phyloP scores from a whole-genome alignment of 2,888 invertebrate genomes.

The Papilio protenor region DNA sequence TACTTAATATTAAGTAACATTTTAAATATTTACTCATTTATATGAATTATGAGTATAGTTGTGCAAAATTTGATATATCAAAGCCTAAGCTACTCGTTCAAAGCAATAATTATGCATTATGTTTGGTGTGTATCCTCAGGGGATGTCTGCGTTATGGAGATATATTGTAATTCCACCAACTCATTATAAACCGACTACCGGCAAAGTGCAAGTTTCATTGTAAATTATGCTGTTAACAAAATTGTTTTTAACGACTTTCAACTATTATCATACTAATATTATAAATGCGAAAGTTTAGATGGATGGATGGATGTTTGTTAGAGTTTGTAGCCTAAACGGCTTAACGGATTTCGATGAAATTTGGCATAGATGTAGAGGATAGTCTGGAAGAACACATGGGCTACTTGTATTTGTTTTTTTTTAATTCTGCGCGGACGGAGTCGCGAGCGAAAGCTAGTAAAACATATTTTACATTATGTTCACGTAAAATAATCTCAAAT shows the following conservation, averaged over 20 bases:
- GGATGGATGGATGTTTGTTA: too few relatives aligned
- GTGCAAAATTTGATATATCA: slow-evolving; percentile 54
- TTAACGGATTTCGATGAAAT: too few relatives aligned
- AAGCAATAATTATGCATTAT: slow-evolving; percentile 68
- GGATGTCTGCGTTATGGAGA: slow-evolving; percentile 69
- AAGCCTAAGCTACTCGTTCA: slow-evolving; percentile 53
- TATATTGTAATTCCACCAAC: slow-evolving; percentile 64
- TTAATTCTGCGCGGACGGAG: too few relatives aligned
- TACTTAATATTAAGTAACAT: too few relatives aligned
- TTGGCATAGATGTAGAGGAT: too few relatives aligned
- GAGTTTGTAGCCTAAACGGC: too few relatives aligned
- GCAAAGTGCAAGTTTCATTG: slow-evolving; percentile 45
- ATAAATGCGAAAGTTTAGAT: too few relatives aligned
- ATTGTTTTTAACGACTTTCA: slow-evolving; percentile 46
- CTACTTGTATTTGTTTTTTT: too few relatives aligned
- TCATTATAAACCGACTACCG: slow-evolving; percentile 54
- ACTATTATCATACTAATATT: too few relatives aligned
- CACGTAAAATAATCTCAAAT: background rate
- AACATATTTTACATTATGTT: background rate
- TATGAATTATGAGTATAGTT: slow-evolving; percentile 54
- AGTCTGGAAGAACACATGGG: too few relatives aligned
- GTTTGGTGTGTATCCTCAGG: slow-evolving; percentile 53
- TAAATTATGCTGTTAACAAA: slow-evolving; percentile 48
- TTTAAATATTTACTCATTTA: background rate
- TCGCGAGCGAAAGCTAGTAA: too few relatives aligned